Evolutionary conservation across 1,140 invertebrate genomes (phyloP), one percentile per base, ranked within the genome.

Genomic region (Drosophila pandora): DNA sequence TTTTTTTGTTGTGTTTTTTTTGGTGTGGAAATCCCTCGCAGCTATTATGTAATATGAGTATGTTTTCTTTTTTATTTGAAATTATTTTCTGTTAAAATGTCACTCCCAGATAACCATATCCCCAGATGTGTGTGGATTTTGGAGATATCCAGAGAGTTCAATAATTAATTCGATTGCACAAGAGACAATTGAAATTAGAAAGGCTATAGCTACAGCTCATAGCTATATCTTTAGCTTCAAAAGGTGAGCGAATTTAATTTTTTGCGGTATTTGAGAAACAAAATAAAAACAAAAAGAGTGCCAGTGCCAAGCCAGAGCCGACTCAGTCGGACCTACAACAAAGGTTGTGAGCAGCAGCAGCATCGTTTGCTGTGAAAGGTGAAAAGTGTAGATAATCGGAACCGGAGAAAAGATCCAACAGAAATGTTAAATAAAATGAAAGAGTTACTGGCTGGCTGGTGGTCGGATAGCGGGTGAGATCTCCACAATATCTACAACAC

Each of bases 181-280:
- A 74, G 43, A 80, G 59, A 88, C 83, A 83, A 87, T 88, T 87
- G 82, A 83, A 87, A 87, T 87, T 87, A 87, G 83, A 87, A 87
- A 87, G 83, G 83, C 82, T 28, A 28, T 28, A 28, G 25, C 25
- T 28, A 28, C 7, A 4, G 3, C 5, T 28, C 17, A 17, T 17
- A 17, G 17, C 17, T 17, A 17, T 17, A 17, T 17, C 2, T 25
- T 25, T 28, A 6, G 7, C 25, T 82, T 62, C 76, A 52, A 73
- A 74, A 74, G 60, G 71, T 47, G 57, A 61, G 65, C 65, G 64
- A 69, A 69, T 69, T 69, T 56, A 69, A 68, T 69, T 50, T 68
- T 68, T 47, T 67, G 63, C 63, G 47, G 63, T 34, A 52, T 67
- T 67, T 54, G 32, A 22, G 41, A 25, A 17, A 9, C 34, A 67